Evolutionary conservation across 64 coral and sea anemone species (phyloP).

Genomic region (Stichodactyla mertensii): DNA sequence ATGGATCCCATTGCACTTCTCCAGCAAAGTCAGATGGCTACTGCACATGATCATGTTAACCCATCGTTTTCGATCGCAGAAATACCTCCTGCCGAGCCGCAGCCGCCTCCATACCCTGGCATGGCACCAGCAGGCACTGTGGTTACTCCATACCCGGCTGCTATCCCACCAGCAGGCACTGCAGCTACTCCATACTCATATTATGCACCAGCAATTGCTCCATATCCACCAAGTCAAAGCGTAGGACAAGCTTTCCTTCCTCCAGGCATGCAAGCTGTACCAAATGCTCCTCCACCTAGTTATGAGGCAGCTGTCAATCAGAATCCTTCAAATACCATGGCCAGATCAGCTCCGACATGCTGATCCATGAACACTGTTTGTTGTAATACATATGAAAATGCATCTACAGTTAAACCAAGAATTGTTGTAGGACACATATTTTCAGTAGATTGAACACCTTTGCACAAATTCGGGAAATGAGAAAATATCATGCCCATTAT

Average conservation of each 20-base stretch:
- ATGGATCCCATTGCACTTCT: conserved; percentile 62
- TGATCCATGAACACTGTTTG: no score
- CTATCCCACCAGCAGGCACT: not conserved
- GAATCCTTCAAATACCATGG: not conserved
- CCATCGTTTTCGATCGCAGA: not conserved
- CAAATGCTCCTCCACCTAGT: not conserved
- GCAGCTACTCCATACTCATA: not conserved
- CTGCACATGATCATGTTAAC: no score
- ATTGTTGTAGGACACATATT: not conserved
- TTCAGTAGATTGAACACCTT: no score
- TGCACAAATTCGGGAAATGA: no score
- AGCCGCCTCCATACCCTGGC: not conserved
- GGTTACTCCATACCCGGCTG: not conserved
- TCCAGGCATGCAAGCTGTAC: not conserved
- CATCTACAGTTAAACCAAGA: not conserved
- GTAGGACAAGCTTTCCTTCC: not conserved
- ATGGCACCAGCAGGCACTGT: not conserved
- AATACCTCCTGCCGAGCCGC: not conserved
- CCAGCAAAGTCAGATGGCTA: conserved; percentile 10
- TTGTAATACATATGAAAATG: no score
- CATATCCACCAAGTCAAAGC: not conserved
- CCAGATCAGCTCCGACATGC: no score
- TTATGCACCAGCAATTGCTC: not conserved
- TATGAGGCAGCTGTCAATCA: not conserved
- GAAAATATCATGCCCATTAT: no score